phyloP scores from a whole-genome alignment of 2,797 vertebrate species.

The Helicolenus hilgendorfi region DNA sequence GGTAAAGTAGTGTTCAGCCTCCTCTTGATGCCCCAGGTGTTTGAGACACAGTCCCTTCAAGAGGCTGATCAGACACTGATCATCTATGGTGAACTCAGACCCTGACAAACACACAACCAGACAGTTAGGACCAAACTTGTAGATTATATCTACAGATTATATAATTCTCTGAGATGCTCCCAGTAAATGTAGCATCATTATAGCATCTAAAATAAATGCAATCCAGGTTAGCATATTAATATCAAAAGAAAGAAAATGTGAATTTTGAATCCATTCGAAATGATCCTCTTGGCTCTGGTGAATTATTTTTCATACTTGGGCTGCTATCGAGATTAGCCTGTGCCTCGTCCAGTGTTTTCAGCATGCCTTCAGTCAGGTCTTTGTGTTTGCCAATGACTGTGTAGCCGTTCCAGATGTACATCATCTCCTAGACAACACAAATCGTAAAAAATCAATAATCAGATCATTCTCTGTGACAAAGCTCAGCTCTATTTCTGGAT shows the following conservation, averaged over 20 bases:
- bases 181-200: background rate
- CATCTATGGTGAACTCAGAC: conserved; percentile 93
- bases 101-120: conserved; percentile 82
- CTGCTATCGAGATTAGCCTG: conserved; percentile 91
- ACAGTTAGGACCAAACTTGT: conserved; percentile 21
- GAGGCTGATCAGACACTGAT: conserved; percentile 95
- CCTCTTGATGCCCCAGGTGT: conserved; percentile 93
- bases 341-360: conserved; percentile 94
- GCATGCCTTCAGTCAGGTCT: conserved; percentile 95
- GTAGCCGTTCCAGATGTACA: conserved; percentile 99
- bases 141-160: background rate
- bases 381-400: conserved; percentile 97
- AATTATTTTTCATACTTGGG: conserved; percentile 89
- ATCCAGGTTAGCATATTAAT: background rate
- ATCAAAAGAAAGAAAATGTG: background rate
- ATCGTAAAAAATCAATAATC: rapidly evolving
- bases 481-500: background rate
- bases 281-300: background rate
- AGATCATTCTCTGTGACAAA: background rate
- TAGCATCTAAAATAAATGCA: background rate
- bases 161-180: background rate
- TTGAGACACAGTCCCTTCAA: conserved; percentile 97
- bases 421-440: conserved; percentile 94
- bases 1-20: conserved; percentile 96
- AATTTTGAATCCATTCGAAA: background rate